phyloP scores from a whole-genome alignment of 2,113 vertebrate genomes.

The Proteles cristata region DNA sequence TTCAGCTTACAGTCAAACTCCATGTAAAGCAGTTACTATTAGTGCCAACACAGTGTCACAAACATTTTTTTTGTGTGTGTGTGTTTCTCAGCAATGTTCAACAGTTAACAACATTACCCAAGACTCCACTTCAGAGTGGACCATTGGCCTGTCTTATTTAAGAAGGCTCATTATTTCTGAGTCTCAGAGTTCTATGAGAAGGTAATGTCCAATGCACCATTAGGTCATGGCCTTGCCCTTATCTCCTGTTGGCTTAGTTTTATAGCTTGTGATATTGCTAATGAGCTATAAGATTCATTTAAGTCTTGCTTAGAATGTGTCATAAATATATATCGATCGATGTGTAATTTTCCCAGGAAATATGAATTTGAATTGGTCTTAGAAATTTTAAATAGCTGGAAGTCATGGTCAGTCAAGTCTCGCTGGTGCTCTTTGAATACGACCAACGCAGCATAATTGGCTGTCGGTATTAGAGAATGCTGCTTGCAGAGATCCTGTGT shows the following conservation, averaged over 20 bases:
- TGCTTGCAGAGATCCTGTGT: neutral
- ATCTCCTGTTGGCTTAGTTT: neutral
- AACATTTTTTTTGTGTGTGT: no score
- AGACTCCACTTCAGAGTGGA: neutral
- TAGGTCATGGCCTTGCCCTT: neutral
- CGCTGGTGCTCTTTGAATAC: neutral
- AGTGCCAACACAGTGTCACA: neutral
- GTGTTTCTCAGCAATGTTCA: neutral
- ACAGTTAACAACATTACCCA: neutral
- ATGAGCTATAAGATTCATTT: neutral
- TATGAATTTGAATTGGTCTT: neutral
- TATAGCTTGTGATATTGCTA: neutral
- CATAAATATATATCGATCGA: neutral
- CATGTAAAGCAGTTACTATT: neutral
- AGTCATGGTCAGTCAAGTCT: neutral
- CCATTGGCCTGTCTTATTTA: neutral
- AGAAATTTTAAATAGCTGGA: neutral
- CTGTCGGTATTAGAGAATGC: neutral
- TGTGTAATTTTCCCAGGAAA: neutral
- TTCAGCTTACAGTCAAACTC: neutral
- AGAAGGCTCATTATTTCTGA: neutral
- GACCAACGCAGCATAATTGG: neutral
- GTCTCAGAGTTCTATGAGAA: neutral
- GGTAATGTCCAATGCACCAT: neutral
- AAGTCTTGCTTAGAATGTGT: neutral